Evolutionary conservation across 2,797 vertebrate species (phyloP).

Genomic region (Falco peregrinus): DNA sequence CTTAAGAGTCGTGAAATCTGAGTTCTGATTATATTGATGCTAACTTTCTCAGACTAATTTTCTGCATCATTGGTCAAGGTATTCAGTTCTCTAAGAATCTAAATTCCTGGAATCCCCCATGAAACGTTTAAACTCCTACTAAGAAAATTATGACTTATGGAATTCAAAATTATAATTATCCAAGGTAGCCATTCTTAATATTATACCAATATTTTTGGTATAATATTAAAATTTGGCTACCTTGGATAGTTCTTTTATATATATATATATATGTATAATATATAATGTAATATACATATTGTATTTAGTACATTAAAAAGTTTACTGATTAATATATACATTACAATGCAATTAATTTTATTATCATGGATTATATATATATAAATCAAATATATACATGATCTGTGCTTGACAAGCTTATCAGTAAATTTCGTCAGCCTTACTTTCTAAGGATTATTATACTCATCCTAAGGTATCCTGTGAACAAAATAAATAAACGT

Average conservation of each 20-base stretch:
- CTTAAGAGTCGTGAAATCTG: not conserved
- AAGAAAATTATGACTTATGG: not conserved
- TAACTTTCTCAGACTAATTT: not conserved
- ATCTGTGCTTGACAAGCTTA: not conserved
- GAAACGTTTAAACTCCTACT: not conserved
- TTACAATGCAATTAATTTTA: not conserved
- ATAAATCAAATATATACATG: not conserved
- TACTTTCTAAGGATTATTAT: not conserved
- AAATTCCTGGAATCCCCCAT: not conserved
- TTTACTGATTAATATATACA: not conserved
- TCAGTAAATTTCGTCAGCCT: not conserved
- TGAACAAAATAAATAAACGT: not conserved
- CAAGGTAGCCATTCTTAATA: not conserved
- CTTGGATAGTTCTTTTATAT: not conserved
- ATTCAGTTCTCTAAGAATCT: not conserved
- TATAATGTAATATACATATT: not conserved
- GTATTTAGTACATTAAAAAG: not conserved
- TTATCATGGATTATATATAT: not conserved
- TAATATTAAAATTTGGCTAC: not conserved
- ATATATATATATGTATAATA: too few relatives aligned
- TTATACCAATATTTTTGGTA: not conserved
- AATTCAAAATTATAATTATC: not conserved
- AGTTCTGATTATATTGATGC: not conserved
- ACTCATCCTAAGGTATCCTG: not conserved
- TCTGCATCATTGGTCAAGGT: not conserved